Conservation (phyloP, 1,140 invertebrate species). For the Ylistrum balloti region DNA sequence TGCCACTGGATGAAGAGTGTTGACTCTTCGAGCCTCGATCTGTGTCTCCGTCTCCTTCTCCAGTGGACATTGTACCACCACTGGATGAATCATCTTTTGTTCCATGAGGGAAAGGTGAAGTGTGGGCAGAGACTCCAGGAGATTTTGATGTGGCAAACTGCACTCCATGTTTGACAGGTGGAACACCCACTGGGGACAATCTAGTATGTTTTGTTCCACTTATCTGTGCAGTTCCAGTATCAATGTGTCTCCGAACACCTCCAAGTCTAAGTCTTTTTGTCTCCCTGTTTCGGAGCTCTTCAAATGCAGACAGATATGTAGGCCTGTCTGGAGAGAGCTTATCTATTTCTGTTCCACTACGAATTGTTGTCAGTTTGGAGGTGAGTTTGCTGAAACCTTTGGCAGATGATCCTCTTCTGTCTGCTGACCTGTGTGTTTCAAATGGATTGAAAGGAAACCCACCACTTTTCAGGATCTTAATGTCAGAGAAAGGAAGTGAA, state of each 20-base stretch:
- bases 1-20: background rate
- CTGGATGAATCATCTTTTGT: background rate
- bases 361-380: constrained; percentile 53
- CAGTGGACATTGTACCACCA: background rate
- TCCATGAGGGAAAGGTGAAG: background rate
- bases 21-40: background rate
- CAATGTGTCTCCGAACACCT: constrained; percentile 23
- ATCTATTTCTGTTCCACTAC: constrained; percentile 59
- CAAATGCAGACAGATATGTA: background rate
- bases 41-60: background rate
- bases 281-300: background rate
- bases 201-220: background rate
- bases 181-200: background rate
- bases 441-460: constrained; percentile 47
- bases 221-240: background rate
- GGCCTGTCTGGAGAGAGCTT: constrained; percentile 46
- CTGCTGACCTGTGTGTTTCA: constrained; percentile 51
- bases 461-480: constrained; percentile 76
- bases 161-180: background rate
- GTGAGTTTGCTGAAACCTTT: constrained; percentile 41
- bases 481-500: constrained; percentile 96
- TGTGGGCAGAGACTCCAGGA: background rate
- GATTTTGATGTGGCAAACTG: background rate
- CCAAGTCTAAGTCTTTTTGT: constrained; percentile 9
- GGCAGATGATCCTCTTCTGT: constrained; percentile 16